A percentile compares a stretch with the other conserved stretches of the same genome.
phyloP scores from a whole-genome alignment of 2,113 vertebrate genomes.

The Cebus imitator region DNA sequence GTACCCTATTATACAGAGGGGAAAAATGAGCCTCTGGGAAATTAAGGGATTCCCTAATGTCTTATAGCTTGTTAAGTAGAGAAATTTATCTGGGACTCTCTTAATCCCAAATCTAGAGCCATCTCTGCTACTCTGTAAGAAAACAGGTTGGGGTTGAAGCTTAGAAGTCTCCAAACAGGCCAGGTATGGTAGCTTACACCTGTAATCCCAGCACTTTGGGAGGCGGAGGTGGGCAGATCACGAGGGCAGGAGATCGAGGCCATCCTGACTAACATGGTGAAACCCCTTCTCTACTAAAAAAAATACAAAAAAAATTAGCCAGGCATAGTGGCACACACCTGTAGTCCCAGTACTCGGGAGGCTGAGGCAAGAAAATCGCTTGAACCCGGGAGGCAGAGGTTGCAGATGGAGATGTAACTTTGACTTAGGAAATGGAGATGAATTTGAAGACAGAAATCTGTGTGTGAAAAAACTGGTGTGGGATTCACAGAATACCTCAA shows the following conservation, averaged over 20 bases:
- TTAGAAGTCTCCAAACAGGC: not conserved
- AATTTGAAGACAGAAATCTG: slow-evolving; percentile 30
- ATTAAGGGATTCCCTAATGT: not conserved
- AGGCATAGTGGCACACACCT: too few species aligned
- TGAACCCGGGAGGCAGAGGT: too few species aligned
- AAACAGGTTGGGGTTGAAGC: not conserved
- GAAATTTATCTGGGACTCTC: not conserved
- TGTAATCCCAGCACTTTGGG: too few species aligned
- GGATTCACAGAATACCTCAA: not conserved
- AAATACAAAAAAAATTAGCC: too few species aligned
- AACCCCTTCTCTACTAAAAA: too few species aligned
- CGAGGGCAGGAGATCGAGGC: too few species aligned
- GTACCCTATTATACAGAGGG: not conserved
- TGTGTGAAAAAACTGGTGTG: not conserved
- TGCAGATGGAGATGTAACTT: not conserved
- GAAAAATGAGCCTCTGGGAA: not conserved
- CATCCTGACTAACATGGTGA: too few species aligned
- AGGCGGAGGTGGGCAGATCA: too few species aligned
- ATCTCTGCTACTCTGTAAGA: not conserved
- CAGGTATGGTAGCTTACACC: too few species aligned
- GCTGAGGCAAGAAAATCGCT: too few species aligned
- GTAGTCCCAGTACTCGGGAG: too few species aligned
- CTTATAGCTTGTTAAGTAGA: not conserved
- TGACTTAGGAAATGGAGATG: not conserved
- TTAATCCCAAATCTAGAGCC: not conserved